These are phyloP conservation scores for Trachurus trachurus DNA, from an alignment of 2,797 vertebrate genomes.

Conservation along the genomic window DNA sequence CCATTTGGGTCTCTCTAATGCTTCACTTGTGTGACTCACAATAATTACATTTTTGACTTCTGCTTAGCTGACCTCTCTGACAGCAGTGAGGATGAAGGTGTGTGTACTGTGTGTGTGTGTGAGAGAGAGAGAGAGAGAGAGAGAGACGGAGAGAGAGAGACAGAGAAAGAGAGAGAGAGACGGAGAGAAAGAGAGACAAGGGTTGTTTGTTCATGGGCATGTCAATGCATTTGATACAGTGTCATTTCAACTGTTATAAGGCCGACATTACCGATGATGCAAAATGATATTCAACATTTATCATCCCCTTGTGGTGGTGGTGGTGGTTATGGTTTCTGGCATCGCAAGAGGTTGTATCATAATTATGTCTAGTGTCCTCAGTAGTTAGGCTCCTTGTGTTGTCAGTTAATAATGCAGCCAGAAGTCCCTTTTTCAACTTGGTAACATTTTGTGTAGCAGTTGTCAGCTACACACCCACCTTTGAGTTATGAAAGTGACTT, in stretches of 20 bases:
- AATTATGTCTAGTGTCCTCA: neutral
- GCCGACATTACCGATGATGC: neutral
- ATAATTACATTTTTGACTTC: slow-evolving; percentile 14
- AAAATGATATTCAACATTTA: neutral
- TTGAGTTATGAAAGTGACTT: neutral
- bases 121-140: too few relatives aligned
- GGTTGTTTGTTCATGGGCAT: neutral
- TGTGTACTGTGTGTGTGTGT: neutral
- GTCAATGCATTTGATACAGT: neutral
- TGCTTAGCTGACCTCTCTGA: slow-evolving; percentile 5
- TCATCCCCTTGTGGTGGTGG: too few relatives aligned
- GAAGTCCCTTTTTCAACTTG: neutral
- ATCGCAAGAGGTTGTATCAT: neutral
- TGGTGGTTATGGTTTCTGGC: neutral
- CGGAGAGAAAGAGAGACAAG: neutral
- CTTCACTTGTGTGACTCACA: neutral
- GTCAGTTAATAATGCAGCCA: neutral
- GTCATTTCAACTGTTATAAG: neutral
- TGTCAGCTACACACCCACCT: neutral
- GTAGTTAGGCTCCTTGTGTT: neutral
- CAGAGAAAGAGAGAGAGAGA: too few relatives aligned
- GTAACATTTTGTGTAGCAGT: neutral
- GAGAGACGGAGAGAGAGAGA: neutral
- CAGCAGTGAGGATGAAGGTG: neutral
- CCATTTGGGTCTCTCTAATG: slow-evolving; percentile 4